Evolutionary conservation across 2,797 vertebrate species (phyloP).

Genomic region (Cyclura pinguis): DNA sequence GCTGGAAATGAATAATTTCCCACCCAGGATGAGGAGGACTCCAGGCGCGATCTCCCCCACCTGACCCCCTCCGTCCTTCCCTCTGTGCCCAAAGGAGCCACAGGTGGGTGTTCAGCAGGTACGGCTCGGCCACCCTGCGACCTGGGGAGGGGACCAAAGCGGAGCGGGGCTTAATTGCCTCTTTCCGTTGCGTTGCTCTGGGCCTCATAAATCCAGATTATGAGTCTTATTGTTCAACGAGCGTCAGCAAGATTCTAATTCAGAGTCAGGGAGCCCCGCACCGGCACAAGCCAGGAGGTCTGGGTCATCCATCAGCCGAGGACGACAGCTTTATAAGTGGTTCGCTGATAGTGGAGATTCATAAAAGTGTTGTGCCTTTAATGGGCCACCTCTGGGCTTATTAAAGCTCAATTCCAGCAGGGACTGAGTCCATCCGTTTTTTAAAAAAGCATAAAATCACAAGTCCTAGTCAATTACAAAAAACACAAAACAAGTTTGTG

Average conservation of each 20-base stretch:
- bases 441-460: constrained; percentile 78
- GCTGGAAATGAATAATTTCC: no score
- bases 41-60: no score
- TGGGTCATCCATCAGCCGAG: constrained; percentile 59
- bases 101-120: neutral
- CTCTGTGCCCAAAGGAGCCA: neutral
- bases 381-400: constrained; percentile 79
- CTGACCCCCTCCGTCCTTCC: no score
- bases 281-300: constrained; percentile 61
- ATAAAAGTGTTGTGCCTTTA: constrained; percentile 77
- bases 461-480: constrained; percentile 78
- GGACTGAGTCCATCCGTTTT: constrained; percentile 77
- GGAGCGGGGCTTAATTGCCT: constrained; percentile 30
- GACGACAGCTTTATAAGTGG: constrained; percentile 67
- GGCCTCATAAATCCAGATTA: constrained; percentile 53
- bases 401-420: constrained; percentile 78
- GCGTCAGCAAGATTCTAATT: constrained; percentile 67
- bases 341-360: constrained; percentile 59
- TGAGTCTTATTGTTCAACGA: constrained; percentile 48
- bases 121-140: no score
- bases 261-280: constrained; percentile 41
- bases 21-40: neutral
- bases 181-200: constrained; percentile 30
- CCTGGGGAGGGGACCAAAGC: neutral
- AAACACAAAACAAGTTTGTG: constrained; percentile 69